Base-by-base conservation (phyloP, 2,113 vertebrate genomes). In the Coptodon bakossiorum region DNA sequence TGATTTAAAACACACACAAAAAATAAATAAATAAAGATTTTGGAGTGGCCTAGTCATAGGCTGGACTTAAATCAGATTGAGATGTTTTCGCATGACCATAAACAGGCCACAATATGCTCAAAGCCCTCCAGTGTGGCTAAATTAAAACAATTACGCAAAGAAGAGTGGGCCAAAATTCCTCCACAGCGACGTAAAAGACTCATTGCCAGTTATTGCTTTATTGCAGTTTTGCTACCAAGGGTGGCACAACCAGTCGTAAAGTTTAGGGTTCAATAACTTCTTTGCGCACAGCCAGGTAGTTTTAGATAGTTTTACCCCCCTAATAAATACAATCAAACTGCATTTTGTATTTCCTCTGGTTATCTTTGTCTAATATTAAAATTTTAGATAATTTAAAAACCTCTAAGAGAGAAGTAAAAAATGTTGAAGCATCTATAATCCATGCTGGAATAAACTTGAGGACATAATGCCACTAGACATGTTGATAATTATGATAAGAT, bases 221-320 rank as follows among this genome's bases (percentile, higher is more conserved):
- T 38, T 66, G 19, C 61, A 38, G 34, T 66, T 66, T 66, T 68
- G 19, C 61, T 13, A 13, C 34, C 34, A 8, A 68, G 34, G 4
- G 19, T 40, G 34, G 34, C 19, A 68, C 34, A 68, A 68, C 19
- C 34, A 68, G 34, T 40, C 19, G 3, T 40, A 13, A 9, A 40
- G 19, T 68, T 40, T 68, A 40, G 36, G 63, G 63, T 22, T 38
- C 12, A 57, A 27, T 3, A 27, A 57, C 24, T 3, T 57, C 6
- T 57, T 57, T 27, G 12, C 12, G 27, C 12, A 27, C 2, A 14
- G 54, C 54, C 54, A 27, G 22, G 22, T 40, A 22, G 63, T 22
- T 68, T 8, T 68, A 38, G 0, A 68, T 38, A 66, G 19, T 5
- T 0, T 5, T 7, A 6, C 3, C 6, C 13, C 3, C 3, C 3